These are phyloP conservation scores for Chymomyza amoena DNA, from an alignment of 2,888 invertebrate genomes.

Conservation along the genomic window DNA sequence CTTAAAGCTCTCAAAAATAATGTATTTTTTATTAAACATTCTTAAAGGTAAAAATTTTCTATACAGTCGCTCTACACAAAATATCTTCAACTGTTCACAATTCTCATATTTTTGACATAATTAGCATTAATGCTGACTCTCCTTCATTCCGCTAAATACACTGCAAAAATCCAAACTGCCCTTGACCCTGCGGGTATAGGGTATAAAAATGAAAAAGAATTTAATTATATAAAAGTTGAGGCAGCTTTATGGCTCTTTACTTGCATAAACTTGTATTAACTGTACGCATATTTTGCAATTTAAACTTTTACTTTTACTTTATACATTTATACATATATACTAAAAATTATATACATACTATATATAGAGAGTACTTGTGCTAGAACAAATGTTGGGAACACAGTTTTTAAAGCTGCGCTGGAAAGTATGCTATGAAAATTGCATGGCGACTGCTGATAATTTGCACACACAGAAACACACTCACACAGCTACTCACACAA, in stretches of 20 bases:
- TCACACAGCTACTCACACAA: background rate
- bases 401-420: slow-evolving; percentile 9
- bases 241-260: slow-evolving; percentile 62
- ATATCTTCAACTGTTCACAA: too few relatives aligned
- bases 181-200: too few relatives aligned
- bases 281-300: slow-evolving; percentile 33
- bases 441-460: background rate
- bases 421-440: slow-evolving; percentile 32
- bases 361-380: slow-evolving; percentile 6
- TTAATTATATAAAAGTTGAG: slow-evolving; percentile 68
- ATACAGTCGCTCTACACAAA: too few relatives aligned
- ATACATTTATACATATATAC: background rate
- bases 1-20: too few relatives aligned
- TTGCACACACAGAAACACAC: background rate
- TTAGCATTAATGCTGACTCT: too few relatives aligned
- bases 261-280: slow-evolving; percentile 70
- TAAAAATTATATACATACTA: background rate
- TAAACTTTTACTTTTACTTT: slow-evolving; percentile 13
- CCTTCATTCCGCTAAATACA: too few relatives aligned
- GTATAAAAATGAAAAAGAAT: slow-evolving; percentile 33
- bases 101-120: too few relatives aligned
- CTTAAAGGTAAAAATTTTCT: too few relatives aligned
- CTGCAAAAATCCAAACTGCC: too few relatives aligned
- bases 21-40: too few relatives aligned
- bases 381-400: background rate